Evolutionary conservation across 2,888 invertebrate genomes (phyloP), one percentile per base, ranked within the genome.

Genomic region (Troides aeacus): DNA sequence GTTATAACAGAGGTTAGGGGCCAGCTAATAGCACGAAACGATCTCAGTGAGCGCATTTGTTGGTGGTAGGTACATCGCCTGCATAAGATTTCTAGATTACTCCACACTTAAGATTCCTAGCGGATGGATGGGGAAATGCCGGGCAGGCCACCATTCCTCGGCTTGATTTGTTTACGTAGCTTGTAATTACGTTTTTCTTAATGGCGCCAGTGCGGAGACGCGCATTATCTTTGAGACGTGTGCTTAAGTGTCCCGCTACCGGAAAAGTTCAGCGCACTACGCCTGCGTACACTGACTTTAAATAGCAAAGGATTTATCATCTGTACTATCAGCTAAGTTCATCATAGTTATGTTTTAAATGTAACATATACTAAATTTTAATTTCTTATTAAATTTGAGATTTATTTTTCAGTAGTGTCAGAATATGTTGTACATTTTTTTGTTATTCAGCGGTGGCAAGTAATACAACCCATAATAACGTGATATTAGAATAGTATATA

Each of bases 101-200:
- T 79, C 77, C 79, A 80, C 82, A 84, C 85, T 88, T 87, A 84
- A 85, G 76, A 90, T 88, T 88, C 85, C 82, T 85, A 84, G 80
- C 83, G 82, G 83, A 73, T 75, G 75, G 76, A 76, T 74, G 73
- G 74, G 76, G 76, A 76, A 77, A 84, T 82, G 78, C 80, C 78
- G 73, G 72, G 76, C 75, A 75, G 75, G 76, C 76, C 78, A 71
- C 73, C 76, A 80, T 83, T 82, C 84, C 79, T 78, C 77, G 75
- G 75, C 76, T 75, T 82, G 79, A 85, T 88, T 86, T 86, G 84
- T 87, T 82, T 85, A 83, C 80, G 78, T 78, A 78, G 73, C 75
- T 75, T 72, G 81, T 83, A 85, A 85, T 86, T 82, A 84, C 74
- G 78, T 84, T 83, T 83, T 85, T 85, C 80, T 78, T 79, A 79